Conservation (phyloP, 2,797 vertebrate genomes). For the Danio tinwini region DNA sequence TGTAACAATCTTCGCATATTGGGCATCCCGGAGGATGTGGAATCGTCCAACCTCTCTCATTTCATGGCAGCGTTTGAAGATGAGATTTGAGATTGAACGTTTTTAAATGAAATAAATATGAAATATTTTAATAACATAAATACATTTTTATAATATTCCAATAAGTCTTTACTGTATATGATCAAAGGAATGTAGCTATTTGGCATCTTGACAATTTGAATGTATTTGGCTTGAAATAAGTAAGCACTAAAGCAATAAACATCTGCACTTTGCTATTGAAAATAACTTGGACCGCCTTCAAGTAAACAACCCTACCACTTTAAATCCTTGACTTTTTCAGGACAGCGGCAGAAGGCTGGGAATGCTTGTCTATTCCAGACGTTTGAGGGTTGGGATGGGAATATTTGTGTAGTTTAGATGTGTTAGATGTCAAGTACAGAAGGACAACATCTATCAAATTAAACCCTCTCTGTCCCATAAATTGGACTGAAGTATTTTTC, state of each 20-base stretch:
- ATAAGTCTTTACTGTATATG: too few relatives aligned
- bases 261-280: conserved; percentile 60
- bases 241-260: conserved; percentile 60
- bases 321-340: conserved; percentile 65
- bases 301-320: conserved; percentile 71
- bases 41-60: too few relatives aligned
- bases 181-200: too few relatives aligned
- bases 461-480: not conserved
- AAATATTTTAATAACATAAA: too few relatives aligned
- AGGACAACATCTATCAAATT: not conserved
- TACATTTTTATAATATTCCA: too few relatives aligned
- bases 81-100: too few relatives aligned
- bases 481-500: not conserved
- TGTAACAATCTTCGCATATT: too few relatives aligned
- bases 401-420: conserved; percentile 30
- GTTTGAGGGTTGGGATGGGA: conserved; percentile 48
- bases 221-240: conserved; percentile 69
- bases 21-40: too few relatives aligned
- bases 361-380: conserved; percentile 63
- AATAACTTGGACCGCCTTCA: conserved; percentile 73
- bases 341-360: conserved; percentile 70
- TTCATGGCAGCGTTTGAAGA: too few relatives aligned
- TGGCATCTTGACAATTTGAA: conserved; percentile 37
- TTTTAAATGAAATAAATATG: too few relatives aligned
- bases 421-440: conserved; percentile 30